Evolutionary conservation across 1,140 invertebrate species (phyloP).

Genomic region (Drosophila simulans): DNA sequence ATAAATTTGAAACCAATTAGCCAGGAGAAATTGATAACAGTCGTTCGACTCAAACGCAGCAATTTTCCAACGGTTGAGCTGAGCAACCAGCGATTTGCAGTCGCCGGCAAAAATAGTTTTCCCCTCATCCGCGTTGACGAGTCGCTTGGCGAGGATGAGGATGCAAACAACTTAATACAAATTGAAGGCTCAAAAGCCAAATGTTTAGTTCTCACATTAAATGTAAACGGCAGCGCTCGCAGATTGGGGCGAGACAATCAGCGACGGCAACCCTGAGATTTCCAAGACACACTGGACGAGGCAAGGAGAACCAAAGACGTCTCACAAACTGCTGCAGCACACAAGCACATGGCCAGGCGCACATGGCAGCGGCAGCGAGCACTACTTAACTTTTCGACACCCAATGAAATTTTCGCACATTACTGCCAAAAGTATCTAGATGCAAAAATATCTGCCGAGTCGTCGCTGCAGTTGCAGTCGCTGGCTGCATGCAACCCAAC

Average conservation of each 20-base stretch:
- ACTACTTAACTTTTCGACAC: slow-evolving; percentile 83
- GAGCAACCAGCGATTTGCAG: slow-evolving; percentile 50
- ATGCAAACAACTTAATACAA: slow-evolving; percentile 82
- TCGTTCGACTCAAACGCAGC: slow-evolving; percentile 55
- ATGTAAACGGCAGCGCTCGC: slow-evolving; percentile 60
- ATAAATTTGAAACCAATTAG: slow-evolving; percentile 84
- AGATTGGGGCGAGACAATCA: slow-evolving; percentile 35
- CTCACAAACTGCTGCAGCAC: background rate
- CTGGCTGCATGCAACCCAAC: slow-evolving; percentile 63
- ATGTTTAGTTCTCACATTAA: slow-evolving; percentile 81
- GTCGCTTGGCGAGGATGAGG: slow-evolving; percentile 33
- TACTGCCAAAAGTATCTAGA: slow-evolving; percentile 84
- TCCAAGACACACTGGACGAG: slow-evolving; percentile 4
- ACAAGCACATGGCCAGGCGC: slow-evolving; percentile 1
- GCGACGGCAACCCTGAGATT: slow-evolving; percentile 25
- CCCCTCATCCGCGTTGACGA: slow-evolving; percentile 43
- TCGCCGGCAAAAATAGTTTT: slow-evolving; percentile 52
- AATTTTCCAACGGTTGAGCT: slow-evolving; percentile 45
- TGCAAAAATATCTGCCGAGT: slow-evolving; percentile 75
- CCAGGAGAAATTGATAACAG: slow-evolving; percentile 83
- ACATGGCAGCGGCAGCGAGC: slow-evolving; percentile 66
- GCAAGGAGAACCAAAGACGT: slow-evolving; percentile 1
- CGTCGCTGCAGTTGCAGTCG: slow-evolving; percentile 34
- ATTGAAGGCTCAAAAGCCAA: slow-evolving; percentile 80
- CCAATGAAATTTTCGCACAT: slow-evolving; percentile 84